Percentiles rank a stretch among this genome's conserved stretches.
phyloP scores from a whole-genome alignment of 1,140 invertebrate genomes.

The Drosophila pseudoananassae region DNA sequence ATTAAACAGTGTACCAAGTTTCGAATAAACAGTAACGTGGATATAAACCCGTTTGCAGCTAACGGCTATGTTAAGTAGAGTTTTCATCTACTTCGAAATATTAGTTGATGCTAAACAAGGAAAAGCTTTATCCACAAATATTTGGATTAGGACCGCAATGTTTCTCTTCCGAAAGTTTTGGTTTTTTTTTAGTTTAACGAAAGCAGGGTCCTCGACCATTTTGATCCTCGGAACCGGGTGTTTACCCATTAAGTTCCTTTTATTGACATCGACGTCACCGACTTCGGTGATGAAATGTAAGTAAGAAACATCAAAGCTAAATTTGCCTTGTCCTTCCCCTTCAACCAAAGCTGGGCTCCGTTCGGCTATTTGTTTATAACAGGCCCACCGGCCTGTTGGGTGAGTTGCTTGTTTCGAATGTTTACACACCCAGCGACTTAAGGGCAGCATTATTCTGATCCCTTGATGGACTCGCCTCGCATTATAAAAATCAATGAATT shows the following conservation, averaged over 20 bases:
- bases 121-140: constrained; percentile 71
- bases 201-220: not conserved
- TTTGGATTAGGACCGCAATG: constrained; percentile 71
- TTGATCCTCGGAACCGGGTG: constrained; percentile 21
- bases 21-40: not conserved
- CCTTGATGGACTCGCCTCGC: constrained; percentile 58
- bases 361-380: constrained; percentile 35
- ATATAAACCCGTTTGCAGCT: not conserved
- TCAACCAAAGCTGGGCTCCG: not conserved
- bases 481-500: constrained; percentile 83
- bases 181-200: constrained; percentile 77
- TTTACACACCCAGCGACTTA: constrained; percentile 52
- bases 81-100: constrained; percentile 46
- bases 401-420: constrained; percentile 53
- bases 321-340: constrained; percentile 36
- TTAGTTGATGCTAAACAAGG: constrained; percentile 50
- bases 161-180: constrained; percentile 64
- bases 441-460: constrained; percentile 38
- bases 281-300: constrained; percentile 79
- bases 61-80: constrained; percentile 1
- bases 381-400: constrained; percentile 29
- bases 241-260: constrained; percentile 78
- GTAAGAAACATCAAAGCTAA: constrained; percentile 72
- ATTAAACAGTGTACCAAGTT: not conserved
- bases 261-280: constrained; percentile 67